These are phyloP conservation scores for Rhamnusium bicolor DNA, from an alignment of 2,888 invertebrate genomes.

Conservation along the genomic window DNA sequence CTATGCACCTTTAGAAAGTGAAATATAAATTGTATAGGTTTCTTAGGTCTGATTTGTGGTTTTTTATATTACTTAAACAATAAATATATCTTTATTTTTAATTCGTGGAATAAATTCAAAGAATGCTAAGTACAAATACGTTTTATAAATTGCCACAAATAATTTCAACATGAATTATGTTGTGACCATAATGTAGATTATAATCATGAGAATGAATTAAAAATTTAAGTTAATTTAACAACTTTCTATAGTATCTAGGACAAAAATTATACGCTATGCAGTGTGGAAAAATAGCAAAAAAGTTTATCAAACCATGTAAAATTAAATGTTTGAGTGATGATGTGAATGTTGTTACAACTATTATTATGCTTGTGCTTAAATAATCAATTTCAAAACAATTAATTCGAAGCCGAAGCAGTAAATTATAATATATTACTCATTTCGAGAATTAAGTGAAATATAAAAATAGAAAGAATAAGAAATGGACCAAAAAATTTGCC, in stretches of 20 bases:
- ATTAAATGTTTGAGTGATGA: not conserved
- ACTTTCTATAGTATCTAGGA: conserved; percentile 23
- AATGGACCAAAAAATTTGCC: too few relatives aligned
- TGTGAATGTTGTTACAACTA: conserved; percentile 3
- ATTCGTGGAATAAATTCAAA: too few relatives aligned
- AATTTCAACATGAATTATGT: not conserved
- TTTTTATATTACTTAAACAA: too few relatives aligned
- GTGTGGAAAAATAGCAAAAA: not conserved
- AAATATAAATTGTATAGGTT: too few relatives aligned
- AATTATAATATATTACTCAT: too few relatives aligned
- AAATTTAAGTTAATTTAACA: conserved; percentile 1
- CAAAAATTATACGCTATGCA: conserved; percentile 15
- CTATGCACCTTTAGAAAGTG: too few relatives aligned
- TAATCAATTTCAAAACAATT: not conserved
- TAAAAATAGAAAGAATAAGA: too few relatives aligned
- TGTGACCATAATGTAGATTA: not conserved
- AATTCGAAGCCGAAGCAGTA: not conserved
- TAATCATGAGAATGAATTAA: conserved; percentile 2
- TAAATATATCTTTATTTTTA: too few relatives aligned
- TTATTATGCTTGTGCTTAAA: not conserved
- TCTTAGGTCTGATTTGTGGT: too few relatives aligned
- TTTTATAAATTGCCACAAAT: not conserved
- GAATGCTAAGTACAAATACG: too few relatives aligned
- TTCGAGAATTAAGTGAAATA: too few relatives aligned
- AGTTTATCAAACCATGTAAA: not conserved